Evolutionary conservation across 2,113 vertebrate genomes (phyloP), one percentile per base, ranked within the genome.

Genomic region (Paramisgurnus dabryanus): DNA sequence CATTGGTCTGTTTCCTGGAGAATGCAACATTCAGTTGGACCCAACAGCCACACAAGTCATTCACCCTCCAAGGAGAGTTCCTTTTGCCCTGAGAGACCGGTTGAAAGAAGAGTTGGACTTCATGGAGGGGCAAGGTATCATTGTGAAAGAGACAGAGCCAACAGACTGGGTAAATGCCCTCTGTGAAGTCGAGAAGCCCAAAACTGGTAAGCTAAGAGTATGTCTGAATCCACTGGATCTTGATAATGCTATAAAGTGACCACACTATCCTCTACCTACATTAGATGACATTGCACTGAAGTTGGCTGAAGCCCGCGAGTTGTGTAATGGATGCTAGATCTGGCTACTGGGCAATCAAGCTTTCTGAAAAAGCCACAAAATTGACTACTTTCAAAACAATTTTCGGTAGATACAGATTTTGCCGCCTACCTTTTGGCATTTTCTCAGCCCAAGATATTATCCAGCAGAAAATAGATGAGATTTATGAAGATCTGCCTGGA

Each of bases 281-380:
- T 67, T 84, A 4, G 65, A 81, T 0, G 68, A 81, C 12, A 60
- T 76, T 49, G 85, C 78, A 34, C 10, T 43, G 9, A 83, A 69
- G 34, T 18, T 85, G 13, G 43, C 61, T 12, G 17, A 67, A 57
- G 75, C 85, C 53, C 39, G 11, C 22, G 80, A 61, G 27, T 80
- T 86, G 81, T 6, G 53, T 78, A 0, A 65, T 80, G 78, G 80
- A 87, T 49, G 78, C 63, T 1, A 68, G 63, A 22, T 82, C 76
- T 4, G 77, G 22, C 3, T 83, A 80, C 41, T 82, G 57, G 73
- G 83, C 80, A 12, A 78, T 85, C 5, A 82, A 86, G 50, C 83
- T 82, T 7, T 58, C 66, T 8, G 53, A 79, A 6, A 64, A 82
- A 45, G 80, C 82, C 13, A 81, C 67, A 1, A 63, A 65, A 34